Evolutionary conservation across 1,140 invertebrate genomes (phyloP).

Genomic region (Lasaia peninsularis): DNA sequence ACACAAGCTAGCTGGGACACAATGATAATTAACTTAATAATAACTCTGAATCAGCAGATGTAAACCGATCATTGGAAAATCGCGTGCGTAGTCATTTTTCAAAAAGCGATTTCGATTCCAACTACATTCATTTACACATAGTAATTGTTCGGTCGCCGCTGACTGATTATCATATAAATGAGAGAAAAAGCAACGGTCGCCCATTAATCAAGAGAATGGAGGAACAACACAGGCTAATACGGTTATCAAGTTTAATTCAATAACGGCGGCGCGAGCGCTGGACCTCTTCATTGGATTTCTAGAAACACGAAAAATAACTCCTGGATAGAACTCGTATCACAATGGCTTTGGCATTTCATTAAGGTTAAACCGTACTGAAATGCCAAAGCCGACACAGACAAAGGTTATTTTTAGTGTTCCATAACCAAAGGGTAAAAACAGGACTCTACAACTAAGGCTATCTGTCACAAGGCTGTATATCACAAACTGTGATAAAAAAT

Average conservation of each 20-base stretch:
- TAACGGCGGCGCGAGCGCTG: conserved; percentile 52
- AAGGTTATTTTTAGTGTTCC: no score
- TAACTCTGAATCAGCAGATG: conserved; percentile 29
- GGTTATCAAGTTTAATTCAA: conserved; percentile 76
- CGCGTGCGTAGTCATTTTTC: conserved; percentile 45
- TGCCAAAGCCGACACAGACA: no score
- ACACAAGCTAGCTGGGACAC: conserved; percentile 59
- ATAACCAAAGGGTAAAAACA: no score
- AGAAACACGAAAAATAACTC: conserved; percentile 69
- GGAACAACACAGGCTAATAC: conserved; percentile 73
- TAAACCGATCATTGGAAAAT: conserved; percentile 41
- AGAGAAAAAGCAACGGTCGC: conserved; percentile 71
- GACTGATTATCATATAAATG: conserved; percentile 75
- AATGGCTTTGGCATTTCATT: conserved; percentile 37
- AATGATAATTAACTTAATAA: conserved; percentile 63
- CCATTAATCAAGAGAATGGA: conserved; percentile 73
- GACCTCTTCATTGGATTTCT: conserved; percentile 43
- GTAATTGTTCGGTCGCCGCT: conserved; percentile 64
- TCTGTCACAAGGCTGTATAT: no score
- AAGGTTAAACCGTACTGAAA: neutral
- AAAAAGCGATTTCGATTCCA: conserved; percentile 54
- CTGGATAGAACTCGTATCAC: conserved; percentile 51
- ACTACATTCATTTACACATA: conserved; percentile 65
- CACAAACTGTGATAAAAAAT: no score
- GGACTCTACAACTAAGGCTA: no score